These are phyloP conservation scores for Eupithecia pulchellata DNA, from an alignment of 2,888 invertebrate genomes.

Conservation along the genomic window DNA sequence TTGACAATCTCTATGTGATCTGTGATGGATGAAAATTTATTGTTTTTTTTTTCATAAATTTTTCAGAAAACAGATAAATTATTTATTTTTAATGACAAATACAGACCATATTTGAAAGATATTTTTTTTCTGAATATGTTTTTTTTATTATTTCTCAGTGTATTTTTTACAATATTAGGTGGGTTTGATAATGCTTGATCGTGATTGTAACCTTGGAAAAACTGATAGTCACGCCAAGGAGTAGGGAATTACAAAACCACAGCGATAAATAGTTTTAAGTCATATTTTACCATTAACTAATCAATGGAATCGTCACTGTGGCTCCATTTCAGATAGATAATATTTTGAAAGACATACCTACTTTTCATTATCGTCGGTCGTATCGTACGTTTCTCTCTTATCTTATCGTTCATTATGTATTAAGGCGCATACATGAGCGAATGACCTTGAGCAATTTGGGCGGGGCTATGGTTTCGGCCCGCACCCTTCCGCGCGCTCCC, in stretches of 20 bases:
- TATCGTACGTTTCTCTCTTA: too few relatives aligned
- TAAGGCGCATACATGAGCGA: too few relatives aligned
- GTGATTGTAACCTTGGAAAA: conserved; percentile 16
- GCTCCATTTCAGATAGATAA: not conserved
- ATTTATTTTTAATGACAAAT: not conserved
- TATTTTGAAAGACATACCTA: not conserved
- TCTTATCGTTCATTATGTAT: too few relatives aligned
- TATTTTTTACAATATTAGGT: not conserved
- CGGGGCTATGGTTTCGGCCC: too few relatives aligned
- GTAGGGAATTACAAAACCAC: conserved; percentile 2
- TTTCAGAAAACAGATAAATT: not conserved
- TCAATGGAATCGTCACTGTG: not conserved
- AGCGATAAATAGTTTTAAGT: conserved; percentile 7
- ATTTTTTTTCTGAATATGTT: not conserved
- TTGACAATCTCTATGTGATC: not conserved
- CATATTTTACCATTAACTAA: not conserved
- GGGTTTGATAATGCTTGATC: not conserved
- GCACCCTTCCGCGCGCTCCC: too few relatives aligned
- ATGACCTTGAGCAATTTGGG: too few relatives aligned
- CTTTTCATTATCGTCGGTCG: too few relatives aligned
- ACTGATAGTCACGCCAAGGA: conserved; percentile 12
- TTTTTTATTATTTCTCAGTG: not conserved
- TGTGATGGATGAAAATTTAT: not conserved
- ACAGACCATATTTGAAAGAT: not conserved
- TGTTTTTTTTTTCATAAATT: too few relatives aligned